A percentile compares a stretch with the other conserved stretches of the same genome.
These are phyloP conservation scores for Hydrophis major DNA, from an alignment of 2,797 vertebrate genomes.

Conservation along the genomic window DNA sequence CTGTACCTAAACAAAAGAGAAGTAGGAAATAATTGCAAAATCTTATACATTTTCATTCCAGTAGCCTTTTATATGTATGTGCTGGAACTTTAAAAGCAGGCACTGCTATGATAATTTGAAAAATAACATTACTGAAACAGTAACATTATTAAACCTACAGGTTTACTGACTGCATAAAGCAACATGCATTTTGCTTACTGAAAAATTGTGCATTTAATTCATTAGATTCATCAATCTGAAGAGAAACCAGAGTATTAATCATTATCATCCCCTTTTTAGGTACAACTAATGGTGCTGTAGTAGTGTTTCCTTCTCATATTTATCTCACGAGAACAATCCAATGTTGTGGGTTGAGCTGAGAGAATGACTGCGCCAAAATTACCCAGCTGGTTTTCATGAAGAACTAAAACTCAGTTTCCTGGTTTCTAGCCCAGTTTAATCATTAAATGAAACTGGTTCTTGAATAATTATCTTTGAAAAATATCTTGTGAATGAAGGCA, in stretches of 20 bases:
- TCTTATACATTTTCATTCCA: neutral
- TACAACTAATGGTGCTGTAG: neutral
- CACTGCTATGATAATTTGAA: neutral
- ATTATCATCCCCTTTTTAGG: neutral
- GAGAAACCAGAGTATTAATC: neutral
- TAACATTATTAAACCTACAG: neutral
- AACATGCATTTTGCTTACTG: neutral
- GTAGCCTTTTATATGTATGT: neutral
- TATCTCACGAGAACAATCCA: neutral
- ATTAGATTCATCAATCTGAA: neutral
- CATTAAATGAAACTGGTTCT: neutral
- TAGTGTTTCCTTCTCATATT: neutral
- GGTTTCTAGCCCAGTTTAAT: neutral
- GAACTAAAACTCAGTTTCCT: neutral
- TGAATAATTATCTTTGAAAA: neutral
- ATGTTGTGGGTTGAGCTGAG: neutral
- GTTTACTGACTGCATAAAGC: neutral
- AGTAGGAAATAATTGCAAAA: neutral
- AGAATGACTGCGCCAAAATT: neutral
- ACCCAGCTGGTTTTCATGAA: neutral
- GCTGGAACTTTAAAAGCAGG: neutral
- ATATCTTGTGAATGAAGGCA: neutral
- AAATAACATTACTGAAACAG: neutral
- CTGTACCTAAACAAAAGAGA: neutral
- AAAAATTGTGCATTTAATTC: neutral